A percentile compares a stretch with the other conserved stretches of the same genome.
These are phyloP conservation scores for Troides helena DNA, from an alignment of 2,888 invertebrate genomes.

Conservation along the genomic window DNA sequence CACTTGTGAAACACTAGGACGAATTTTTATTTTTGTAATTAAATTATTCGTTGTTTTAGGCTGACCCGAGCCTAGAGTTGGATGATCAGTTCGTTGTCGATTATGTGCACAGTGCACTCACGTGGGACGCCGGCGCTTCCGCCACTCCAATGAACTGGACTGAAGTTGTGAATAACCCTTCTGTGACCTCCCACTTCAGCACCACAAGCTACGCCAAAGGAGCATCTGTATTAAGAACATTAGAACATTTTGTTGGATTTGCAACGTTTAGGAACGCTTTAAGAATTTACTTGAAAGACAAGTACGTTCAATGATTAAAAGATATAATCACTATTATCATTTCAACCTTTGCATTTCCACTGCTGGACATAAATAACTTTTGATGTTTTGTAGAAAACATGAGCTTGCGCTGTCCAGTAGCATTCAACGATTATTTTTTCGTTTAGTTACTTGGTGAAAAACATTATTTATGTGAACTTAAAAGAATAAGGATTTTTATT, in stretches of 20 bases:
- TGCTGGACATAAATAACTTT: not conserved
- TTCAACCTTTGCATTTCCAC: not conserved
- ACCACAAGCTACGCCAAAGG: conserved; percentile 86
- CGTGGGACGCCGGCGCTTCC: conserved; percentile 73
- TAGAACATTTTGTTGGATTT: conserved; percentile 81
- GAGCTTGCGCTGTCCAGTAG: too few species aligned
- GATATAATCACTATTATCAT: too few species aligned
- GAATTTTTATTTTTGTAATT: not conserved
- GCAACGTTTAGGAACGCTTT: conserved; percentile 79
- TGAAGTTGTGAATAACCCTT: conserved; percentile 74
- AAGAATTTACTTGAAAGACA: conserved; percentile 75
- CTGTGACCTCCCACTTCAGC: conserved; percentile 82
- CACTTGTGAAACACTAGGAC: not conserved
- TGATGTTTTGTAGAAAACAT: too few species aligned
- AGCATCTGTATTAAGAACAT: conserved; percentile 82
- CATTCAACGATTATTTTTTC: too few species aligned
- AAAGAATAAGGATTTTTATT: too few species aligned
- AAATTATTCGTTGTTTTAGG: conserved; percentile 44
- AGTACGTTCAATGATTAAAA: conserved; percentile 63
- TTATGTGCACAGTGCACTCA: conserved; percentile 83
- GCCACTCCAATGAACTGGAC: conserved; percentile 73
- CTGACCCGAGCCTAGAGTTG: conserved; percentile 58
- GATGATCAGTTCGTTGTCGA: conserved; percentile 84
- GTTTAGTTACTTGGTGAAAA: too few species aligned
- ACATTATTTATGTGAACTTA: too few species aligned